Conservation (phyloP, 2,888 invertebrate species). For the Cyclophora punctaria region DNA sequence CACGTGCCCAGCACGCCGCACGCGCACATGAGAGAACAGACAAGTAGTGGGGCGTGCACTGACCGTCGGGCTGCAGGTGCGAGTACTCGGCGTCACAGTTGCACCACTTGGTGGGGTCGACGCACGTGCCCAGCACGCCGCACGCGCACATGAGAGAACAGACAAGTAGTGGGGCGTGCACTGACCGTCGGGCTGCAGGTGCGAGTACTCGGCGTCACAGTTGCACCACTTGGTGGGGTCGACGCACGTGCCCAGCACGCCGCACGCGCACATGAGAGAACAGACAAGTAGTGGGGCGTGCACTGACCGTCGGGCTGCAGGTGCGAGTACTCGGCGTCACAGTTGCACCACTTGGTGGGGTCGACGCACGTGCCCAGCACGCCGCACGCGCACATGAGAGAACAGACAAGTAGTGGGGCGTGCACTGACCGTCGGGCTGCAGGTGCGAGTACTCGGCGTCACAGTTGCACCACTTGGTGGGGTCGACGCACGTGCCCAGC, state of each 20-base stretch:
- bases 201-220: constrained; percentile 83
- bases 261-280: too few relatives aligned
- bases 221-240: constrained; percentile 95
- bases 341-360: constrained; percentile 94
- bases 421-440: constrained; percentile 29
- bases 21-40: too few relatives aligned
- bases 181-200: constrained; percentile 32
- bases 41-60: background rate
- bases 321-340: constrained; percentile 79
- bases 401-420: too few relatives aligned
- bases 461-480: constrained; percentile 96
- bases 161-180: background rate
- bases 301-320: constrained; percentile 27
- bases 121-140: constrained; percentile 89
- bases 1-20: constrained; percentile 83
- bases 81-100: constrained; percentile 89
- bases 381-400: constrained; percentile 55
- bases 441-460: constrained; percentile 78
- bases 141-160: constrained; percentile 58
- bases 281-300: too few relatives aligned
- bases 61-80: constrained; percentile 33
- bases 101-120: constrained; percentile 92
- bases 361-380: constrained; percentile 88
- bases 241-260: constrained; percentile 83
- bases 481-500: constrained; percentile 86